These are phyloP conservation scores for Chloroceryle inda DNA, from an alignment of 2,797 vertebrate genomes.

Conservation along the genomic window DNA sequence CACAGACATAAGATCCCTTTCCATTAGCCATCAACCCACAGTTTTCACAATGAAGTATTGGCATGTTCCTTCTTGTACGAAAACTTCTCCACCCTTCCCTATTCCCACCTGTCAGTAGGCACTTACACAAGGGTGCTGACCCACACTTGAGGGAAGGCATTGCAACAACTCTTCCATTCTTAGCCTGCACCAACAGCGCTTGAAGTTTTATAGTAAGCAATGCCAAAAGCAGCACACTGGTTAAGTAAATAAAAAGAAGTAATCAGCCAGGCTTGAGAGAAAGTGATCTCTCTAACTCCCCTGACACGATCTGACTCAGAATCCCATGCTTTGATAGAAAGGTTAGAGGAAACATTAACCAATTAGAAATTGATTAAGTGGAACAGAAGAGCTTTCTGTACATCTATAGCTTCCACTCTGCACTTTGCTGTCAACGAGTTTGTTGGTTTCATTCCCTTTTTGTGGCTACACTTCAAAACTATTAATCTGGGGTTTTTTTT, in stretches of 20 bases:
- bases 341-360: conserved; percentile 30
- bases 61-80: conserved; percentile 63
- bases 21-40: conserved; percentile 79
- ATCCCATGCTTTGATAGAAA: conserved; percentile 1
- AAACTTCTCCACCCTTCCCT: conserved; percentile 42
- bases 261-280: background rate
- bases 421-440: background rate
- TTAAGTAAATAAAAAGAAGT: conserved; percentile 28
- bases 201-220: conserved; percentile 46
- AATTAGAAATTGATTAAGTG: background rate
- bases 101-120: conserved; percentile 80
- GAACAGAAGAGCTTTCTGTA: conserved; percentile 11
- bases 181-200: conserved; percentile 65
- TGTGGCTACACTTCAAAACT: background rate
- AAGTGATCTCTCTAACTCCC: background rate
- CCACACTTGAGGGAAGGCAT: conserved; percentile 70
- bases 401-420: background rate
- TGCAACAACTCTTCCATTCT: conserved; percentile 76
- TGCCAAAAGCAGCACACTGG: conserved; percentile 27
- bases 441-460: background rate
- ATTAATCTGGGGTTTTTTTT: background rate
- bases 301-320: background rate
- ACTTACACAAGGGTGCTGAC: conserved; percentile 75
- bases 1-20: conserved; percentile 74
- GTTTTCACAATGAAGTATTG: conserved; percentile 81